Percentiles rank a stretch among this genome's conserved stretches.
Conservation (phyloP, 2,797 vertebrate species). For the Microhierax caerulescens region DNA sequence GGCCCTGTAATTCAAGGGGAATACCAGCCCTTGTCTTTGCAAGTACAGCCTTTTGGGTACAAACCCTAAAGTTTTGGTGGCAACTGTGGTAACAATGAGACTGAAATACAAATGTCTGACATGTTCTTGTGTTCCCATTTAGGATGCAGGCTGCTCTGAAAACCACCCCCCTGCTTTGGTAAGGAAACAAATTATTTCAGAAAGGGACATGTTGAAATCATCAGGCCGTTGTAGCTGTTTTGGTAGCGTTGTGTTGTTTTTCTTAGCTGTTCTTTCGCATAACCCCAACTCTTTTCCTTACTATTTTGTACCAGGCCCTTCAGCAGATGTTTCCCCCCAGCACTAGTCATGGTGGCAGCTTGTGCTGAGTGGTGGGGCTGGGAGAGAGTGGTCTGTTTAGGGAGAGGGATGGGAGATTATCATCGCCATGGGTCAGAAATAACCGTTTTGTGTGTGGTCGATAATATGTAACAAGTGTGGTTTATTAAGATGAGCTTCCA, state of each 20-base stretch:
- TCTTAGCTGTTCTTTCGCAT: neutral
- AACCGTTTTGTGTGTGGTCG: neutral
- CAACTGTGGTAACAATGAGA: neutral
- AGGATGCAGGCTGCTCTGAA: neutral
- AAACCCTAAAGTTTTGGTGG: neutral
- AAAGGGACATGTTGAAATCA: neutral
- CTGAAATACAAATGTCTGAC: neutral
- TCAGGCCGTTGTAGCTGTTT: neutral
- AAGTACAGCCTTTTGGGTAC: neutral
- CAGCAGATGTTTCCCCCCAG: neutral
- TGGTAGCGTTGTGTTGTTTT: neutral
- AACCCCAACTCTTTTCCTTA: neutral
- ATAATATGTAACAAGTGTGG: neutral
- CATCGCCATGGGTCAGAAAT: neutral
- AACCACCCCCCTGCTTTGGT: neutral
- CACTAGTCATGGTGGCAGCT: neutral
- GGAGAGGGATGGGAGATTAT: neutral
- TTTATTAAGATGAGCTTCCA: neutral
- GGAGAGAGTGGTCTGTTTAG: neutral
- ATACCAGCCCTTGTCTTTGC: neutral
- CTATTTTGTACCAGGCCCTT: neutral
- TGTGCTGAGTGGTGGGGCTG: neutral
- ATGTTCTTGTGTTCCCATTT: neutral
- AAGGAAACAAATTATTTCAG: neutral
- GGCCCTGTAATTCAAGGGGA: neutral